These are phyloP conservation scores for Procambarus clarkii DNA, from an alignment of 1,140 invertebrate species.

Conservation along the genomic window DNA sequence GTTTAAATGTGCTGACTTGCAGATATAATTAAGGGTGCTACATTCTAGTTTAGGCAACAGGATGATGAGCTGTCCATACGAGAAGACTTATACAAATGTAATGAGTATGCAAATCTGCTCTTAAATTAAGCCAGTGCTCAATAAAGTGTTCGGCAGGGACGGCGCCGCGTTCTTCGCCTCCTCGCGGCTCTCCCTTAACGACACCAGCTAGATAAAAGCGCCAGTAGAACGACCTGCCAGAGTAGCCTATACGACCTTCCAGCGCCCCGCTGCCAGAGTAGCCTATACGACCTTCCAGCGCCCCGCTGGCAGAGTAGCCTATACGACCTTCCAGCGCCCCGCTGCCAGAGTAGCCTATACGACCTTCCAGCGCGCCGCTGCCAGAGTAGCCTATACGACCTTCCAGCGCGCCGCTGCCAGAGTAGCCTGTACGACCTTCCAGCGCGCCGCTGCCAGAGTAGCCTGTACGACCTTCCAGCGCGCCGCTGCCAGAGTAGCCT, in stretches of 20 bases:
- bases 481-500: no score
- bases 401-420: no score
- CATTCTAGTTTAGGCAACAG: conserved; percentile 41
- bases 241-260: conserved; percentile 61
- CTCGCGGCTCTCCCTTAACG: conserved; percentile 50
- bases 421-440: not conserved
- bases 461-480: no score
- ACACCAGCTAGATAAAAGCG: conserved; percentile 47
- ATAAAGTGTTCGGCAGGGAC: conserved; percentile 59
- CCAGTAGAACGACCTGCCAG: conserved; percentile 57
- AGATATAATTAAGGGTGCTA: conserved; percentile 47
- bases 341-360: no score
- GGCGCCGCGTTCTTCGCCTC: conserved; percentile 45
- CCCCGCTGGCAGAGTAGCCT: no score
- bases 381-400: no score
- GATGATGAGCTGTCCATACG: conserved; percentile 51
- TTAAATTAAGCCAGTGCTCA: conserved; percentile 65
- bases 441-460: conserved; percentile 3
- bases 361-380: no score
- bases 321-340: no score
- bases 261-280: not conserved
- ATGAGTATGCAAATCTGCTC: conserved; percentile 65
- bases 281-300: no score
- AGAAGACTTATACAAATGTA: conserved; percentile 57
- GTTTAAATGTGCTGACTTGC: conserved; percentile 21